Evolutionary conservation across 2,113 vertebrate genomes (phyloP).

Genomic region (Ceyx cyanopectus): DNA sequence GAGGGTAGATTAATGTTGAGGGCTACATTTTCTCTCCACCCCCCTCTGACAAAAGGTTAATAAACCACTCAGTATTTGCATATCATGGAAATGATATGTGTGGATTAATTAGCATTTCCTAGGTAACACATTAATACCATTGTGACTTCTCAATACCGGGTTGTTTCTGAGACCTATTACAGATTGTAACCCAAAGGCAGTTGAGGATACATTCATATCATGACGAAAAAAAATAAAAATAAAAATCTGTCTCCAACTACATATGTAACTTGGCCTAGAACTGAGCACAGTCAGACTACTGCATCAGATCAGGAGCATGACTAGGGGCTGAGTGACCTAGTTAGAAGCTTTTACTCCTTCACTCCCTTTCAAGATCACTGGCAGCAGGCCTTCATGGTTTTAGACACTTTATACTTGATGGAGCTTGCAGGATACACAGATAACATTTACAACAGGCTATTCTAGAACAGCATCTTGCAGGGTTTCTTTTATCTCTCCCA

Average conservation of each 20-base stretch:
- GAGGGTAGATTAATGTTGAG: background rate
- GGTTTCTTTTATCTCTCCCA: background rate
- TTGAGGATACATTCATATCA: slow-evolving; percentile 1
- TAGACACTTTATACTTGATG: background rate
- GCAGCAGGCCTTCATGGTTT: background rate
- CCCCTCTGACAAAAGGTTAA: slow-evolving; percentile 28
- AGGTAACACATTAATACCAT: slow-evolving; percentile 9
- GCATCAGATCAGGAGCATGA: background rate
- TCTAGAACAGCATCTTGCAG: background rate
- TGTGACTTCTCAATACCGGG: background rate
- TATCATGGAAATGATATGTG: background rate
- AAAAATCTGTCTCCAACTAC: background rate
- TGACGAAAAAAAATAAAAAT: background rate
- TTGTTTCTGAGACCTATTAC: slow-evolving; percentile 5
- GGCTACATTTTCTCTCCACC: background rate
- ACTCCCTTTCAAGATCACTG: background rate
- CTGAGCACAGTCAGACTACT: background rate
- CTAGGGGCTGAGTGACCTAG: background rate
- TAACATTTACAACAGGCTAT: background rate
- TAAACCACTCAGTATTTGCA: slow-evolving; percentile 17
- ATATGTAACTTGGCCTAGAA: background rate
- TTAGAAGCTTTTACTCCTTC: background rate
- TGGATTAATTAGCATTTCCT: slow-evolving; percentile 52
- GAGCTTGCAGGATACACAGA: background rate
- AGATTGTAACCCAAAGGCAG: slow-evolving; percentile 10